A percentile compares a stretch with the other conserved stretches of the same genome.
These are phyloP conservation scores for Rhinogobius similis DNA, from an alignment of 2,113 vertebrate species.

Conservation along the genomic window DNA sequence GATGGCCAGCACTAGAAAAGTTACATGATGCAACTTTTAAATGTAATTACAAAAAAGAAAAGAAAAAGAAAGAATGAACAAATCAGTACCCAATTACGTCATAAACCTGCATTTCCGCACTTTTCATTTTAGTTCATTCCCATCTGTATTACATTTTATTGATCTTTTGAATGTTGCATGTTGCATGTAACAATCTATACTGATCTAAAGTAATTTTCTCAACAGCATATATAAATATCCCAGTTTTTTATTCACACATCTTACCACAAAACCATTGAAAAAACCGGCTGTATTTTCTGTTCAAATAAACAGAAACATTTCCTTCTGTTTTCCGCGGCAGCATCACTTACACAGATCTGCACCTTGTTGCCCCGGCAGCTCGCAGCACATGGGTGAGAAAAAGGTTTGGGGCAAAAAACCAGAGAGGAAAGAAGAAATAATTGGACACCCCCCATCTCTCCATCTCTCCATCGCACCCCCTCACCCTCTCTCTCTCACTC, in stretches of 20 bases:
- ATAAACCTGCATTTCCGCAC: no score
- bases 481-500: background rate
- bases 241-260: background rate
- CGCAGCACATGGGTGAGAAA: constrained; percentile 63
- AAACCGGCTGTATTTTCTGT: constrained; percentile 39
- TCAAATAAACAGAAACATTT: constrained; percentile 29
- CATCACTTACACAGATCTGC: constrained; percentile 31
- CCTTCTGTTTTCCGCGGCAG: constrained; percentile 21
- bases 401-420: constrained; percentile 72
- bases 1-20: no score
- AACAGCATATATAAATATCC: no score
- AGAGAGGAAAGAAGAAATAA: constrained; percentile 73
- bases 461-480: constrained; percentile 47
- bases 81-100: no score
- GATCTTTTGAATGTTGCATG: no score
- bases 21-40: no score
- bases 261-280: background rate
- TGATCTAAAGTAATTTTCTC: no score
- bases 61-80: no score
- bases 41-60: no score
- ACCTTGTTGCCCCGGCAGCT: constrained; percentile 57
- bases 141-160: no score
- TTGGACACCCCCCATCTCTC: constrained; percentile 67
- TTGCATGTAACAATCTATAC: no score
- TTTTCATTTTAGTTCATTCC: no score